Conservation (phyloP, 2,888 invertebrate genomes). For the Sesamia inferens region DNA sequence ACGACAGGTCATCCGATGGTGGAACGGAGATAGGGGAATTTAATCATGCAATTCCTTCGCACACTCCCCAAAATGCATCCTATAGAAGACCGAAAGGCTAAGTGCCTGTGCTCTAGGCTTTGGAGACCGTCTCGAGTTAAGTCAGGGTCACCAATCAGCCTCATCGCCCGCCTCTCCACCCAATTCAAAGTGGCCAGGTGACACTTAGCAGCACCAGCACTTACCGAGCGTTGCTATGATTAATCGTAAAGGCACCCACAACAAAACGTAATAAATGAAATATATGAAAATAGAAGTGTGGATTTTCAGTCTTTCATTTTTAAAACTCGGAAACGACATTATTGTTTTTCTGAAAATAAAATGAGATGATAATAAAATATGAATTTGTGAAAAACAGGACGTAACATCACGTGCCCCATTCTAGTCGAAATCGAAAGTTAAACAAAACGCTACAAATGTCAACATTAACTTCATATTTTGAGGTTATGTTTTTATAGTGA, state of each 20-base stretch:
- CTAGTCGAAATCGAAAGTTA: neutral
- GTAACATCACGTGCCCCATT: slow-evolving; percentile 4
- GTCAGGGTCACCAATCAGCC: too few species aligned
- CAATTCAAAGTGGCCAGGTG: too few species aligned
- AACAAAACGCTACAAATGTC: slow-evolving; percentile 24
- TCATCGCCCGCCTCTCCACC: too few species aligned
- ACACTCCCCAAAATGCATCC: too few species aligned
- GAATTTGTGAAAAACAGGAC: neutral
- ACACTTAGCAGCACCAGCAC: too few species aligned
- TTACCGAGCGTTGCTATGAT: neutral
- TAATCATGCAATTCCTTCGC: too few species aligned
- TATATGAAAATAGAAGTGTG: neutral
- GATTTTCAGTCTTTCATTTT: neutral
- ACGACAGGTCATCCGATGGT: too few species aligned
- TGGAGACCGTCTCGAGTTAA: too few species aligned
- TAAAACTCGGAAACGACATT: neutral
- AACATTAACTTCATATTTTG: neutral
- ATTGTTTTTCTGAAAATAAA: neutral
- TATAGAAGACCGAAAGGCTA: too few species aligned
- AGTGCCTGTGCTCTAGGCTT: too few species aligned
- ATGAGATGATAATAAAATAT: neutral
- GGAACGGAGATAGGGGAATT: too few species aligned
- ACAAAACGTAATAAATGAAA: neutral
- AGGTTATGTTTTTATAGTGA: slow-evolving; percentile 49
- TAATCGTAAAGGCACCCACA: neutral